Evolutionary conservation across 1,140 invertebrate genomes (phyloP).

Genomic region (Apis laboriosa): DNA sequence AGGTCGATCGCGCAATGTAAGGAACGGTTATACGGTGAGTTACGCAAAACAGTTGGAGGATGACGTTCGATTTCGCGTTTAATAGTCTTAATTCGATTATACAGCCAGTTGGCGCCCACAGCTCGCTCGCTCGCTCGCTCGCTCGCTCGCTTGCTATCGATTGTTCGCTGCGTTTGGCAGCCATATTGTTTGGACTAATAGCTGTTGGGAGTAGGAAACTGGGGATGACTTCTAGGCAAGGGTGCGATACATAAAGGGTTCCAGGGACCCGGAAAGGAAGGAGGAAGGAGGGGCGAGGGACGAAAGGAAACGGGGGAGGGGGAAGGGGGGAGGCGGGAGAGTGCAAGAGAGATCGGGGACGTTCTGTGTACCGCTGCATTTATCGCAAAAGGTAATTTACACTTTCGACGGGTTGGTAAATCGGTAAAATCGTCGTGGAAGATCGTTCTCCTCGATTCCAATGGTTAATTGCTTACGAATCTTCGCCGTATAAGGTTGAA

Average conservation of each 20-base stretch:
- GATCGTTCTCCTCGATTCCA: not conserved
- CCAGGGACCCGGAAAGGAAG: slow-evolving; percentile 2
- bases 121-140: not conserved
- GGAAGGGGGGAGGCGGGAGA: slow-evolving; percentile 24
- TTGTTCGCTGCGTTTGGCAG: slow-evolving; percentile 78
- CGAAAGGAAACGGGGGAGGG: slow-evolving; percentile 50
- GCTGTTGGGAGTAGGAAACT: slow-evolving; percentile 74
- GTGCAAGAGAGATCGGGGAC: slow-evolving; percentile 43
- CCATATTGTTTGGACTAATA: slow-evolving; percentile 80
- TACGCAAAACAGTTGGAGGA: slow-evolving; percentile 9
- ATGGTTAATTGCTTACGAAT: not conserved
- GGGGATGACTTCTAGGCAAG: slow-evolving; percentile 63
- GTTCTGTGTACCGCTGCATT: slow-evolving; percentile 55
- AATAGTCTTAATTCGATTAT: slow-evolving; percentile 74
- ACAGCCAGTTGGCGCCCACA: slow-evolving; percentile 61
- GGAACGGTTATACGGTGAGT: not conserved
- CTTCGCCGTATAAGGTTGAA: no score
- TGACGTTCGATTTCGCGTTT: slow-evolving; percentile 39
- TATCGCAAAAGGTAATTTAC: slow-evolving; percentile 69
- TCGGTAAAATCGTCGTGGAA: slow-evolving; percentile 49
- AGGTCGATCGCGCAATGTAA: not conserved
- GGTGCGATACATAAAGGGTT: slow-evolving; percentile 60
- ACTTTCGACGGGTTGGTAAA: slow-evolving; percentile 68
- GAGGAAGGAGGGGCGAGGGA: slow-evolving; percentile 37
- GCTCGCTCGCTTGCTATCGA: slow-evolving; percentile 68